Evolutionary conservation across 2,888 invertebrate species (phyloP), one percentile per base, ranked within the genome.

Genomic region (Ectemnius continuus): DNA sequence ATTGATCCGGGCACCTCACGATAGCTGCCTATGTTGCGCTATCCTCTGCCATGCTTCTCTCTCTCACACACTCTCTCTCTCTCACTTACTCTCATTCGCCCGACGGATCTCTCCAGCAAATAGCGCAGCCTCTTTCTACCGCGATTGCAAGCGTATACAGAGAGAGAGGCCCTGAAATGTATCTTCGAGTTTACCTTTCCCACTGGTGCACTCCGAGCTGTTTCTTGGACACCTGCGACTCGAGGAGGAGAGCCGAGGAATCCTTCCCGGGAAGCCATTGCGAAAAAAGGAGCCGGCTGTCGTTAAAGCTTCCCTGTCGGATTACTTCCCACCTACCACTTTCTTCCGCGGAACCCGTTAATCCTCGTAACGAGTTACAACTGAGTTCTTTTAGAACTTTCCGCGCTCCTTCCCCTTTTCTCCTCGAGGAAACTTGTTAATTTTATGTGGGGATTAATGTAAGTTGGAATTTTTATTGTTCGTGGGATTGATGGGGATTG

Each of bases 1-100:
- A 89, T 89, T 89, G 89, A 89, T 89, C 89, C 89, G 86, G 79
- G 85, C 84, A 86, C 83, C 86, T 86, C 86, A 80, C 86, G 83
- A 85, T 86, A 86, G 86, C 84, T 84, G 85, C 82, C 85, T 86
- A 85, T 84, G 86, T 85, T 85, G 82, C 75, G 81, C 84, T 85
- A 80, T 84, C 80, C 78, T 80, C 80, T 79, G 81, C 71, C 80
- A 78, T 80, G 78, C 78, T 80, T 74, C 74, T 73, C 65, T n/a
- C 75, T 77, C 76, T 60, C 52, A 61, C 75, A 47, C 14, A 2
- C 58, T 67, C 68, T 46, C 75, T 56, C 14, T 4, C 58, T 67
- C 68, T 46, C 45, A 14, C 67, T 16, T 8, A 6, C 64, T 20
- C 48, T n/a, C 52, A 20, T 2, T 45, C 18, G 2, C 14, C 46